phyloP scores from a whole-genome alignment of 2,888 invertebrate genomes.

The Leptopterna dolabrata region DNA sequence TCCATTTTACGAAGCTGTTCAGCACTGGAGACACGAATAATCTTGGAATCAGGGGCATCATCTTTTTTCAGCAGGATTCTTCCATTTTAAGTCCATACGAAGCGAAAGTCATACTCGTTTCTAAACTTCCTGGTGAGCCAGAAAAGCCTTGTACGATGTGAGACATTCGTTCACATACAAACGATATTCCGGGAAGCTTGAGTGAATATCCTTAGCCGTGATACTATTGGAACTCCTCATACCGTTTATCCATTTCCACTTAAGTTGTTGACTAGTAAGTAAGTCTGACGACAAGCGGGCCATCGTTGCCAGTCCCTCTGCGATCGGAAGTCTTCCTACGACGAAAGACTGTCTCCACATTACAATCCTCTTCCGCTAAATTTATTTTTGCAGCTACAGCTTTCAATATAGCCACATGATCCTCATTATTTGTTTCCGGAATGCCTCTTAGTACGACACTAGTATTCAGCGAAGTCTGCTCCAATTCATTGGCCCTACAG shows the following conservation, averaged over 20 bases:
- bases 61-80: too few relatives aligned
- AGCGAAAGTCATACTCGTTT: too few relatives aligned
- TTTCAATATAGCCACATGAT: background rate
- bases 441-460: background rate
- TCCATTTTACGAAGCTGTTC: too few relatives aligned
- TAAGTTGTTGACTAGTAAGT: background rate
- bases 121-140: too few relatives aligned
- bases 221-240: background rate
- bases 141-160: too few relatives aligned
- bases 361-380: background rate
- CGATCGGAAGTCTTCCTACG: background rate
- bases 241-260: background rate
- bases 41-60: too few relatives aligned
- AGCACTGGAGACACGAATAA: too few relatives aligned
- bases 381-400: background rate
- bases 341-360: background rate
- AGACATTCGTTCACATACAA: too few relatives aligned
- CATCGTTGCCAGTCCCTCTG: background rate
- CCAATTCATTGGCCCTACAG: background rate
- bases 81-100: too few relatives aligned
- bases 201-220: too few relatives aligned
- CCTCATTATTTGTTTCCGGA: constrained; percentile 3
- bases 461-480: background rate
- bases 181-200: too few relatives aligned
- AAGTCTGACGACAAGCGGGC: background rate